A percentile compares a stretch with the other conserved stretches of the same genome.
Conservation (phyloP, 2,888 invertebrate genomes). For the Magallana nippona region DNA sequence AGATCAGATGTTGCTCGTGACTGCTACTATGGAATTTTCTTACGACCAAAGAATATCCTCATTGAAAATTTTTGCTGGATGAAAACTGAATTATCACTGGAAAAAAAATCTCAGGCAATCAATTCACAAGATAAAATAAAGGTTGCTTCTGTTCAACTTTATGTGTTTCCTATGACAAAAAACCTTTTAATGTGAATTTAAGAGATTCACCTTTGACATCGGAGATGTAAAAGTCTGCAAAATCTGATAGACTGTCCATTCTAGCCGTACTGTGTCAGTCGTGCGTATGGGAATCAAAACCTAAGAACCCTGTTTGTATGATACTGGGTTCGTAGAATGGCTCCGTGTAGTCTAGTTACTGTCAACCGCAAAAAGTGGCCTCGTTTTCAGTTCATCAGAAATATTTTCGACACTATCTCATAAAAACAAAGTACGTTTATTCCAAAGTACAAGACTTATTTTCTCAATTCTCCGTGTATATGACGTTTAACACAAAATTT, state of each 20-base stretch:
- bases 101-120: constrained; percentile 1
- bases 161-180: background rate
- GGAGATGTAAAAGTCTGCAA: too few relatives aligned
- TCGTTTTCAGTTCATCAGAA: background rate
- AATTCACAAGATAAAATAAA: background rate
- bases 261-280: constrained; percentile 8
- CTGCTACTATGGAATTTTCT: background rate
- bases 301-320: background rate
- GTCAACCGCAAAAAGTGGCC: constrained; percentile 18
- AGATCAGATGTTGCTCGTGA: constrained; percentile 17
- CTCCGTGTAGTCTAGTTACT: constrained; percentile 14
- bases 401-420: background rate
- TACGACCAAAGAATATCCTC: background rate
- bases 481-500: background rate
- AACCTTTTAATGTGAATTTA: constrained; percentile 12
- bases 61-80: constrained; percentile 2
- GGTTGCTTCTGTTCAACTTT: background rate
- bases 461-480: background rate
- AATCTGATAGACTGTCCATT: background rate
- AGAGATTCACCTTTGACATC: background rate
- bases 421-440: background rate
- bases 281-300: constrained; percentile 26
- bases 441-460: background rate
- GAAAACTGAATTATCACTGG: background rate
- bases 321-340: constrained; percentile 7